Conservation (phyloP, 2,888 invertebrate species). For the Tiliacea aurago region DNA sequence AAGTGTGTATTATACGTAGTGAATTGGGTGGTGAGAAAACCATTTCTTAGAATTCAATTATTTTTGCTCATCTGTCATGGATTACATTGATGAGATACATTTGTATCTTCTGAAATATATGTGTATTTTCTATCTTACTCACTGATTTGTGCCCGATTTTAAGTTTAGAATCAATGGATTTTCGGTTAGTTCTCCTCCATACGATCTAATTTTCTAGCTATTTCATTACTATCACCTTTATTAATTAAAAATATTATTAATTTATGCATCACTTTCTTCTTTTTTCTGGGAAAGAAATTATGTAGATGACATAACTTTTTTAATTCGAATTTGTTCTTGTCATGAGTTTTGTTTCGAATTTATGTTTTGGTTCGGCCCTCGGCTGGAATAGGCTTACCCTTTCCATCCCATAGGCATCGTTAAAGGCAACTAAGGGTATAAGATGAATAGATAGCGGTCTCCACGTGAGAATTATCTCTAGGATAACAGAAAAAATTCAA, state of each 20-base stretch:
- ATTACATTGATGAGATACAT: neutral
- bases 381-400: conserved; percentile 39
- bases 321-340: conserved; percentile 36
- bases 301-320: conserved; percentile 18
- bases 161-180: neutral
- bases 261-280: neutral
- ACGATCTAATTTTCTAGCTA: too few relatives aligned
- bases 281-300: conserved; percentile 1
- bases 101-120: neutral
- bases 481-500: conserved; percentile 7
- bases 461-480: conserved; percentile 17
- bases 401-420: conserved; percentile 51
- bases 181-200: neutral
- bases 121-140: neutral
- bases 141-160: neutral
- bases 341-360: conserved; percentile 43
- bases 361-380: conserved; percentile 37
- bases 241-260: neutral
- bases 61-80: neutral
- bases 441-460: conserved; percentile 43
- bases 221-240: neutral
- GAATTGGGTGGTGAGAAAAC: neutral
- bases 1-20: neutral
- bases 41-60: neutral
- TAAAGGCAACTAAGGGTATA: conserved; percentile 46